Evolutionary conservation across 1,140 invertebrate species (phyloP).

Genomic region (Hylaeus volcanicus): DNA sequence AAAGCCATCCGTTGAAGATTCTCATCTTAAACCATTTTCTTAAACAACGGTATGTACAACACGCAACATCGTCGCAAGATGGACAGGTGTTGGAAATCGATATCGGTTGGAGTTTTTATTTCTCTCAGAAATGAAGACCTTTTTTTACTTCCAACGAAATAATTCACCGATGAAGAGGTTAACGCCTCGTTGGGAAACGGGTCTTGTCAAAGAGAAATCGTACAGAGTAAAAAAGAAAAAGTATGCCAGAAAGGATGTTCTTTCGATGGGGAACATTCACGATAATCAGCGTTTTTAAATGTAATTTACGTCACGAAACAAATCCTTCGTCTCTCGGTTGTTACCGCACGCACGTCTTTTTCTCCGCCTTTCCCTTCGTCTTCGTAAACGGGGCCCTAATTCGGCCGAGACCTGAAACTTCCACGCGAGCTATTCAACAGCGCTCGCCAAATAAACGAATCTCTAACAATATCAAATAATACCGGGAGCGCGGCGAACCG

Average conservation of each 20-base stretch:
- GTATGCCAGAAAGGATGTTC: background rate
- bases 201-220: background rate
- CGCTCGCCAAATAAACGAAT: constrained; percentile 28
- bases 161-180: background rate
- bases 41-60: no score
- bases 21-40: no score
- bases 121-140: no score
- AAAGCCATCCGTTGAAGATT: no score
- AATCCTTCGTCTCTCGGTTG: background rate
- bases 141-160: background rate
- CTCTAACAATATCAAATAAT: constrained; percentile 38
- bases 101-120: no score
- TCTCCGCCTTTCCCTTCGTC: background rate
- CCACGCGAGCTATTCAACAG: constrained; percentile 4
- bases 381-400: constrained; percentile 11
- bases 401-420: background rate
- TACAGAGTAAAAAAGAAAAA: background rate
- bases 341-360: background rate
- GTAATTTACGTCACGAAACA: constrained; percentile 5
- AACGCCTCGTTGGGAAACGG: background rate
- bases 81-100: no score
- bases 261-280: background rate
- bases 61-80: no score
- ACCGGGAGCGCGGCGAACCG: background rate
- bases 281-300: background rate